phyloP scores from a whole-genome alignment of 2,797 vertebrate genomes.

The Schizopygopsis pylzovi region DNA sequence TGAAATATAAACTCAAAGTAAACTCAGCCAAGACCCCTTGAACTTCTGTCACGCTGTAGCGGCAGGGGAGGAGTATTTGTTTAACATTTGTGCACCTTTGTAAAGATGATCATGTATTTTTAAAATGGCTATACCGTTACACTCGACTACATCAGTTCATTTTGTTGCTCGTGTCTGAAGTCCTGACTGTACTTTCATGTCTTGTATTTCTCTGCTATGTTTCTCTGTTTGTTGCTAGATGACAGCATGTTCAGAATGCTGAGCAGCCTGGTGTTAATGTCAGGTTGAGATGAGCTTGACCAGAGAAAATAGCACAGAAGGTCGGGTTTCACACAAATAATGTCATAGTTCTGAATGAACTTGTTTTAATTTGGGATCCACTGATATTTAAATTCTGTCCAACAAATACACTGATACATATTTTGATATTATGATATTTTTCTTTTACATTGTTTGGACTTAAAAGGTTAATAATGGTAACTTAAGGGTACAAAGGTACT shows the following conservation, averaged over 20 bases:
- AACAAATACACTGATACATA: neutral
- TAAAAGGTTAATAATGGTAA: neutral
- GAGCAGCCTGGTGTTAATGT: slow-evolving; percentile 61
- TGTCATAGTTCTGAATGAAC: neutral
- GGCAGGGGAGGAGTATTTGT: slow-evolving; percentile 15
- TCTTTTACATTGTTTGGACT: neutral
- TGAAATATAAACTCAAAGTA: slow-evolving; percentile 39
- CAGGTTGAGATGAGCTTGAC: neutral
- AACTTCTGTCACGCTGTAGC: slow-evolving; percentile 22
- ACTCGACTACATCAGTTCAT: neutral
- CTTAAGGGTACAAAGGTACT: neutral
- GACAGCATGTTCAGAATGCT: slow-evolving; percentile 74
- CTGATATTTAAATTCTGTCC: slow-evolving; percentile 9
- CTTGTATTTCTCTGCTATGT: neutral
- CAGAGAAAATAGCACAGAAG: slow-evolving; percentile 7
- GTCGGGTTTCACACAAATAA: slow-evolving; percentile 7
- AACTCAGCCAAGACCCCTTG: slow-evolving; percentile 27
- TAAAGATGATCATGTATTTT: neutral
- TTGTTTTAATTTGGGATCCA: neutral
- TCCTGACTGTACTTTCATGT: neutral
- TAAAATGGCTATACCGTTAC: neutral
- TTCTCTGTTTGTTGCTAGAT: slow-evolving; percentile 57
- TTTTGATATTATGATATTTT: neutral
- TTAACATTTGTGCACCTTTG: slow-evolving; percentile 21
- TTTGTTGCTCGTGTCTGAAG: slow-evolving; percentile 5